Evolutionary conservation across 2,113 vertebrate genomes (phyloP), one percentile per base, ranked within the genome.

Genomic region (Dendrocopos noguchii): DNA sequence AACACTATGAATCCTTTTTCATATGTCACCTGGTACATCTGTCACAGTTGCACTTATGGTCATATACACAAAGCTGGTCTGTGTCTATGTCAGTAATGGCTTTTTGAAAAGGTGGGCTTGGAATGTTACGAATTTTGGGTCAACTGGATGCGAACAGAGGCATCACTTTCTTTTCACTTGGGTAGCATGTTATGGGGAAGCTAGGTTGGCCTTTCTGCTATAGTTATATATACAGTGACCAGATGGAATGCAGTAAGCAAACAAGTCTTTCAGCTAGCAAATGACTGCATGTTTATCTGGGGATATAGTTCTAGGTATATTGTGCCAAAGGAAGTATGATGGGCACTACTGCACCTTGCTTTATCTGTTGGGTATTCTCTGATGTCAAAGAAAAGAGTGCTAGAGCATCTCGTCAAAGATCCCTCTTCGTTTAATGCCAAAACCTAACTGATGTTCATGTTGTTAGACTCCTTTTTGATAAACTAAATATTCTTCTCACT

Each of bases 191-290:
- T 28, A 70, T 15, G 31, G 64, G 31, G 68, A 85, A 85, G 72
- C 27, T 57, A 74, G 67, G 24, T 15, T 91, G 60, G 72, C 46
- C 79, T 94, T 95, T 93, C 87, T 90, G 82, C 56, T 82, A 1
- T 52, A 82, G 50, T 76, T 95, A 56, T 44, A 74, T 19, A 52
- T 80, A 91, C 0, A 0, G 60, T 95, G 93, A 91, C 68, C 82
- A 91, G 90, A 87, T 60, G 67, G 84, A 91, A 91, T 85, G 75
- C 52, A 74, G 79, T 47, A 36, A 94, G 36, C 79, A 92, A 94
- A 89, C 72, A 73, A 91, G 80, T 85, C 94, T 95, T 95, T 87
- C 95, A 91, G 84, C 91, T 94, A 66, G 84, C 82, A 95, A 74
- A 94, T 91, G 79, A 70, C 81, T 85, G 24, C n/a, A 64, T 91